Base-by-base conservation (phyloP, 2,797 vertebrate species). In the Paedocypris micromegethes region DNA sequence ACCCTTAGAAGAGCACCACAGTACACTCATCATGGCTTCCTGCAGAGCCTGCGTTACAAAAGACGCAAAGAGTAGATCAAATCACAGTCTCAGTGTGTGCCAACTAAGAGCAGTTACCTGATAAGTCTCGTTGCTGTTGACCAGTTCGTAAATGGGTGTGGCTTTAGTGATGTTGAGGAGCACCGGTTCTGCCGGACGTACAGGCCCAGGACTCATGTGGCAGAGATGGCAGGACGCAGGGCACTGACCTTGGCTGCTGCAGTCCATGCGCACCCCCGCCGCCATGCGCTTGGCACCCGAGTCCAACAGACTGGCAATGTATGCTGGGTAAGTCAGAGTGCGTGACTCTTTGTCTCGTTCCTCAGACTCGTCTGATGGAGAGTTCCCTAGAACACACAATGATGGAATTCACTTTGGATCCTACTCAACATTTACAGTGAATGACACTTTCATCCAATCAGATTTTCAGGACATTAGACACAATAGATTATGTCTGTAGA, bases 1-100 rank as follows among this genome's bases (percentile, higher is more conserved):
- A 8, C 97, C 97, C 0, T 91, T 95, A 68, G 94, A 94, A 0
- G 95, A 97, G 80, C 97, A 99, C 97, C 97, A 99, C 75, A 98
- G 86, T 42, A 92, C 92, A 87, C 95, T 98, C 92, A 96, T 96
- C 91, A 95, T 94, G 9, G 96, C 94, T 79, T 96, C 95, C 81
- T 95, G 94, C 66, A 98, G 84, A 60, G 95, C 90, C 97, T 99
- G 79, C 9, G 5, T 23, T 45, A 57, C 4, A 52, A 55, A 53
- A 68, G 38, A 53, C 4, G 38, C 9, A 57, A 23, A 23, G 23
- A 23, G 23, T 23, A 23, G 23, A 23, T 23, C 23, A 23, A 23
- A 7, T 42, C 3, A 1, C 39, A 8, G 41, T 9, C 44, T 63
- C 6, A 52, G 40, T 63, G 9, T 39, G 40, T 51, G 9, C 60